Percentiles rank a stretch among this genome's conserved stretches.
phyloP scores from a whole-genome alignment of 2,888 invertebrate species.

The Erebia palarica region DNA sequence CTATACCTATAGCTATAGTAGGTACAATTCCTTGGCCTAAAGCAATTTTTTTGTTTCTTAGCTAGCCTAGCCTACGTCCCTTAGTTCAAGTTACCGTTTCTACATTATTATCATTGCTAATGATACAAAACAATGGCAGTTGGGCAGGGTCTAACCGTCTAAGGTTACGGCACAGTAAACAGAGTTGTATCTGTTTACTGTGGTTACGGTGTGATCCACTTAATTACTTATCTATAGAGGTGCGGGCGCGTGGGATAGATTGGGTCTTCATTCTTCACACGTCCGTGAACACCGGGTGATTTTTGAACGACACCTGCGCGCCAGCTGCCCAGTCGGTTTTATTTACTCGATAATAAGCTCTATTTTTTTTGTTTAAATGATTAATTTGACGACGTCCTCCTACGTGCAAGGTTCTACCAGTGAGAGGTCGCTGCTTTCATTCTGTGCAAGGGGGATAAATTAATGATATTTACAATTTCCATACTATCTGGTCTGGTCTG shows the following conservation, averaged over 20 bases:
- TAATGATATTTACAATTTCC: too few species aligned
- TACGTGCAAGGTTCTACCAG: too few species aligned
- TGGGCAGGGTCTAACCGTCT: slow-evolving; percentile 31
- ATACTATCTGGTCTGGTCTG: too few species aligned
- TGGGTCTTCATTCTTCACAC: slow-evolving; percentile 46
- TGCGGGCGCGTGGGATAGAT: slow-evolving; percentile 40
- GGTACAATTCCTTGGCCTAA: too few species aligned
- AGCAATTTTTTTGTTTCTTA: too few species aligned
- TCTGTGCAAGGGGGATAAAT: too few species aligned
- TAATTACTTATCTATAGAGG: slow-evolving; percentile 56
- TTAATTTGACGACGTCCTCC: too few species aligned
- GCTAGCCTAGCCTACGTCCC: not conserved
- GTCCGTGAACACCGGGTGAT: slow-evolving; percentile 51
- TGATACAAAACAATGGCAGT: slow-evolving; percentile 30
- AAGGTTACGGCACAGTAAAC: slow-evolving; percentile 55
- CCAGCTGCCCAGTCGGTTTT: slow-evolving; percentile 44
- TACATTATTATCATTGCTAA: slow-evolving; percentile 11
- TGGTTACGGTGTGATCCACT: slow-evolving; percentile 61
- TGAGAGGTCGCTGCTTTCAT: too few species aligned
- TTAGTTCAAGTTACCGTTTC: not conserved
- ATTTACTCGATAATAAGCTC: not conserved
- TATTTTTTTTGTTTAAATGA: too few species aligned
- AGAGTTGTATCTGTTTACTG: too few species aligned
- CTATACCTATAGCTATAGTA: too few species aligned
- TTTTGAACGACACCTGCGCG: slow-evolving; percentile 55